Percentiles rank a stretch among this genome's conserved stretches.
These are phyloP conservation scores for Nymphalis polychloros DNA, from an alignment of 2,888 invertebrate species.

Conservation along the genomic window DNA sequence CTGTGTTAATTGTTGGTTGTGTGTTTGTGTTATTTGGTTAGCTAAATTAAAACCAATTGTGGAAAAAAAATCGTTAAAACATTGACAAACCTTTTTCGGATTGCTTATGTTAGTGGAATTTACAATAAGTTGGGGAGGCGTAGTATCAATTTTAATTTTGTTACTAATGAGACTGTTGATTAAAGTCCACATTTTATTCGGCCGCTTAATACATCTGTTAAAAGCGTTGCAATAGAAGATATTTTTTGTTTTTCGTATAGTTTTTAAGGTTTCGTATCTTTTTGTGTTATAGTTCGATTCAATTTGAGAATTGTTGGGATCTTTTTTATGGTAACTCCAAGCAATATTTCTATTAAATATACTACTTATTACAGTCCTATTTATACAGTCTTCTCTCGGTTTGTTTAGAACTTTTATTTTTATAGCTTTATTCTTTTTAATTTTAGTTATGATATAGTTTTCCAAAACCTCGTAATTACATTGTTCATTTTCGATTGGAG, in stretches of 20 bases:
- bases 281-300: background rate
- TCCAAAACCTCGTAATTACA: background rate
- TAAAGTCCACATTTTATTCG: constrained; percentile 12
- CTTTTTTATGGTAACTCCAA: background rate
- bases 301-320: background rate
- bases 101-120: background rate
- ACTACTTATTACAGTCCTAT: background rate
- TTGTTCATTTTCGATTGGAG: background rate
- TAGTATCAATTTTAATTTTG: background rate
- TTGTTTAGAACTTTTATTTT: background rate
- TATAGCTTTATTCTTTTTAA: background rate
- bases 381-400: background rate
- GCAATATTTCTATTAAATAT: background rate
- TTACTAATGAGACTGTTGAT: background rate
- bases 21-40: background rate
- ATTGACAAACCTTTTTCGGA: background rate
- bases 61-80: background rate
- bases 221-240: background rate
- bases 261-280: background rate
- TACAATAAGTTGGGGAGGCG: background rate
- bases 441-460: background rate
- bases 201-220: background rate
- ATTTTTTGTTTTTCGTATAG: background rate
- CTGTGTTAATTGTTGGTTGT: background rate
- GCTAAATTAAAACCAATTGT: background rate